A percentile compares a stretch with the other conserved stretches of the same genome.
phyloP scores from a whole-genome alignment of 2,888 invertebrate species.

The Anoplius nigerrimus region DNA sequence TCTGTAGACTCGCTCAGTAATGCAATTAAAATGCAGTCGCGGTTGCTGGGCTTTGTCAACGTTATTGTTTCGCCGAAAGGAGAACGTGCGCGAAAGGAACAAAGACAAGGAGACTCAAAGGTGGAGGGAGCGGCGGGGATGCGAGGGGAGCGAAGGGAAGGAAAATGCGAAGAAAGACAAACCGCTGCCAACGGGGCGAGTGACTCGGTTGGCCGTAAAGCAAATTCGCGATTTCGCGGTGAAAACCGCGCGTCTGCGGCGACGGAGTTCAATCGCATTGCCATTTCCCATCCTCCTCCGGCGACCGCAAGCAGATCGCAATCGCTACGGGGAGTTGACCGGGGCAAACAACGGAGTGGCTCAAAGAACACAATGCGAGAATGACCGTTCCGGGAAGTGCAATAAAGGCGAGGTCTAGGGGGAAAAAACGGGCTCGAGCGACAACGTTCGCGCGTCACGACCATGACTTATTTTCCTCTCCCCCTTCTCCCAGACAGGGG shows the following conservation, averaged over 20 bases:
- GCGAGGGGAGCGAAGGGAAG: conserved; percentile 1
- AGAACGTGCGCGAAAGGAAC: background rate
- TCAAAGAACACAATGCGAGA: too few species aligned
- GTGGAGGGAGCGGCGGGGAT: background rate
- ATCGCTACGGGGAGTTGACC: too few species aligned
- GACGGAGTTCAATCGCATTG: too few species aligned
- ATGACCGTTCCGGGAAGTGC: too few species aligned
- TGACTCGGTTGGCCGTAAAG: too few species aligned
- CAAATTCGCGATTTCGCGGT: too few species aligned
- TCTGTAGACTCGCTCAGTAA: background rate
- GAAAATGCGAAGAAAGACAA: background rate
- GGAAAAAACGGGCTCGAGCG: background rate
- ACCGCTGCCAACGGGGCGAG: too few species aligned
- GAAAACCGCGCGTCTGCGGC: too few species aligned
- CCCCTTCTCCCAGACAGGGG: background rate
- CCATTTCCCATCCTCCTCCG: too few species aligned
- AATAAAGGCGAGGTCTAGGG: background rate
- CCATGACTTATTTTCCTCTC: conserved; percentile 2
- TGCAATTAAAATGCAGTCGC: conserved; percentile 3
- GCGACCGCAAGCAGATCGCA: too few species aligned
- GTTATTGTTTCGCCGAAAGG: background rate
- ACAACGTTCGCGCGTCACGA: background rate
- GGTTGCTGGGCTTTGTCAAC: too few species aligned
- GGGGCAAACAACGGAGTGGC: too few species aligned
- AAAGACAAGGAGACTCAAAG: background rate